Base-by-base conservation (phyloP, 1,140 invertebrate genomes). In the Trichonephila inaurata region DNA sequence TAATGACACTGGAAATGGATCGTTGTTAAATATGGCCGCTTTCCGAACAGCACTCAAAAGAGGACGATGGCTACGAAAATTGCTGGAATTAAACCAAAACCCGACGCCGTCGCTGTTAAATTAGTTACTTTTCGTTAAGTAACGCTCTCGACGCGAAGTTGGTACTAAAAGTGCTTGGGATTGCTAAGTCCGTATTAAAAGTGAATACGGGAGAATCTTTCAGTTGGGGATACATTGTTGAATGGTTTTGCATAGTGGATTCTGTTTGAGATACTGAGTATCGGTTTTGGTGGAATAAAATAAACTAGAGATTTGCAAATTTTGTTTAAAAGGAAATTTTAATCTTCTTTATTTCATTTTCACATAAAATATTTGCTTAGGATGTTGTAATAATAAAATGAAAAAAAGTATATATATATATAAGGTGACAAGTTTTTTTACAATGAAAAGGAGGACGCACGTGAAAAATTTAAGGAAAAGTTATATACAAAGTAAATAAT, bases 1-100 rank as follows among this genome's bases (percentile, higher is more conserved):
- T 89, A 89, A 89, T 89, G 87, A 64, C 64, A 89, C 21, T 89
- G 62, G 61, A 24, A 89, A 89, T 89, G 87, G 33, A 89, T 89
- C 28, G 28, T 33, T 44, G 87, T 89, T 89, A 89, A 89, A 89
- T 89, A 89, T 64, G 87, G 87, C 64, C 62, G 87, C 82, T 64
- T n/a, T 58, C 44, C 12, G n/a, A n/a, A 89, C 87, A 28, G 60
- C 21, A 62, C 33, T 83, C 51, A 58, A 58, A 83, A 83, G 82
- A 33, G 28, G 72, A 77, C 28, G 82, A 58, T 83, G 82, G 82
- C 82, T 58, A 58, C 51, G 40, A 77, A 77, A 77, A 77, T 77
- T 77, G 72, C 72, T 77, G 72, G 72, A 77, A 77, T 77, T 77
- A 77, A 77, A 77, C 82, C 40, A 69, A 66, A 62, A 24, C 69